Conservation (phyloP, 2,888 invertebrate species). For the Zhengitettix transpicula region DNA sequence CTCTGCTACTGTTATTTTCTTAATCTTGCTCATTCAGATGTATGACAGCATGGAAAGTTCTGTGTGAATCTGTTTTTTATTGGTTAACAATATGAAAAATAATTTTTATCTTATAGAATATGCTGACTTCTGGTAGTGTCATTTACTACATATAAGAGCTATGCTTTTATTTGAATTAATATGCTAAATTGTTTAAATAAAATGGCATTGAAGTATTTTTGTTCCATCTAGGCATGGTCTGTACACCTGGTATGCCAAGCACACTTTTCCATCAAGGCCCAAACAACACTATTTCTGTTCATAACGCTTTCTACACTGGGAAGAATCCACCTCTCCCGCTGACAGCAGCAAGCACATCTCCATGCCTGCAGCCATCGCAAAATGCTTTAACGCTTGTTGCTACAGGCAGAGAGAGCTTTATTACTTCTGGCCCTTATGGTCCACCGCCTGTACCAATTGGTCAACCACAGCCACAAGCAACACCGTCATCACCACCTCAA, state of each 20-base stretch:
- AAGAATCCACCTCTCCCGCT: constrained; percentile 6
- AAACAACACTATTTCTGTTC: constrained; percentile 25
- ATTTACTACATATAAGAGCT: no score
- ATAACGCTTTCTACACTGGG: constrained; percentile 27
- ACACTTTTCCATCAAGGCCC: constrained; percentile 26
- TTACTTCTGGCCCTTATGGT: constrained; percentile 24
- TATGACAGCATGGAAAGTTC: no score
- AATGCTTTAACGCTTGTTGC: background rate
- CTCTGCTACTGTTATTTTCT: no score
- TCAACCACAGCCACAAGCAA: constrained; percentile 23
- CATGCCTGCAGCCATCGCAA: background rate
- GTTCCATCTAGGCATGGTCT: constrained; percentile 24
- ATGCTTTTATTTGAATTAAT: no score
- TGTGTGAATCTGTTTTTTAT: no score
- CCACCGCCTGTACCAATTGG: constrained; percentile 34
- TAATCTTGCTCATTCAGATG: no score
- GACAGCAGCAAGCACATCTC: constrained; percentile 14
- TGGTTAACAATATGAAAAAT: no score
- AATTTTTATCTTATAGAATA: no score
- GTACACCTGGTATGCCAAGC: constrained; percentile 25
- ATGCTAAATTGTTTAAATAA: no score
- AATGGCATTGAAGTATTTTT: no score
- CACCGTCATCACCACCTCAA: constrained; percentile 16
- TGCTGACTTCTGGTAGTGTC: no score
- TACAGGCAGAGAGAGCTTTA: background rate